Percentiles rank a stretch among this genome's conserved stretches.
Evolutionary conservation across 1,140 invertebrate genomes (phyloP).

Genomic region (Acarapis woodi): DNA sequence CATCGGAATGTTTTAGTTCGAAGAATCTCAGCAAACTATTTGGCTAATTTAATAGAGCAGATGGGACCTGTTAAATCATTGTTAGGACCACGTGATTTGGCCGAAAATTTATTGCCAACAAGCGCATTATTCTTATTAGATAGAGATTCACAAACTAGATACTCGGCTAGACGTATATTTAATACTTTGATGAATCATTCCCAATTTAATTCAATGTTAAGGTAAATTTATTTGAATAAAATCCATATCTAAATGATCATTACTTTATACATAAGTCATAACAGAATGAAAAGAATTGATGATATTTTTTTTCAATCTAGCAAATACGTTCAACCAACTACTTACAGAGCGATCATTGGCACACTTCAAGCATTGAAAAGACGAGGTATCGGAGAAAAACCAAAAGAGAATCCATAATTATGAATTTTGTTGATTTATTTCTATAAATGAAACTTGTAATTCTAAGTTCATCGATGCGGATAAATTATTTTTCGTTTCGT

Average conservation of each 20-base stretch:
- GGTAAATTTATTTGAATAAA: too few species aligned
- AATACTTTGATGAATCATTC: conserved; percentile 25
- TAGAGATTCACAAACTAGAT: conserved; percentile 54
- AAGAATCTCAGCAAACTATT: conserved; percentile 40
- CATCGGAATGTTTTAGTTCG: conserved; percentile 62
- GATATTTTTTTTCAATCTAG: too few species aligned
- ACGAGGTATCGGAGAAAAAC: too few species aligned
- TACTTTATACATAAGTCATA: too few species aligned
- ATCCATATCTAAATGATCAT: too few species aligned
- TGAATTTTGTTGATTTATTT: too few species aligned
- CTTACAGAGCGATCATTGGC: conserved; percentile 32
- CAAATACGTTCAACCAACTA: conserved; percentile 32
- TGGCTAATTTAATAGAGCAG: conserved; percentile 31
- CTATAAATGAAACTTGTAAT: too few species aligned
- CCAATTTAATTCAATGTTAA: conserved; percentile 29
- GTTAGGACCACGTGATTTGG: conserved; percentile 34
- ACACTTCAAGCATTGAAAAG: conserved; percentile 26
- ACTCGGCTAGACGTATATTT: conserved; percentile 34
- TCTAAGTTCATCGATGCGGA: too few species aligned
- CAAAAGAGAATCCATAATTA: too few species aligned
- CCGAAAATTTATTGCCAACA: conserved; percentile 42
- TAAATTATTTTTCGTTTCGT: too few species aligned
- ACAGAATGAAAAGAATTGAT: too few species aligned
- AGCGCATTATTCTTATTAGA: conserved; percentile 54
- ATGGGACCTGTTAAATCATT: conserved; percentile 41